These are phyloP conservation scores for Cotesia glomerata DNA, from an alignment of 1,140 invertebrate genomes.

Conservation along the genomic window DNA sequence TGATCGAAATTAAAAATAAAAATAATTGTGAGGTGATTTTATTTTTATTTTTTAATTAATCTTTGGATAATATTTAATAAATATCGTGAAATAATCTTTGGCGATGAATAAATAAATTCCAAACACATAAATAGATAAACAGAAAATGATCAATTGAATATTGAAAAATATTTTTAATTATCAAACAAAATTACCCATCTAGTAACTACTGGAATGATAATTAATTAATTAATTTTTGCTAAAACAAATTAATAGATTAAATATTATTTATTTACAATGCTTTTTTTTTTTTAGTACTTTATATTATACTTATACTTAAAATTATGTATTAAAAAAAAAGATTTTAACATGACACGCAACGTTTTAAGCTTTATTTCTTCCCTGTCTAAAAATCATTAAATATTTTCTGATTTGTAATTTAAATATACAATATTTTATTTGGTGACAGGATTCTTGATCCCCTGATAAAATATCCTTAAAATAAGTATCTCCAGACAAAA, in stretches of 20 bases:
- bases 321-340: too few species aligned
- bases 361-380: conserved; percentile 11
- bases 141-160: too few species aligned
- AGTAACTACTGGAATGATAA: too few species aligned
- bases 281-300: too few species aligned
- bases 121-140: not conserved
- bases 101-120: not conserved
- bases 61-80: not conserved
- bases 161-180: too few species aligned
- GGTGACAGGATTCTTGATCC: too few species aligned
- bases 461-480: too few species aligned
- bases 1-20: not conserved
- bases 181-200: too few species aligned
- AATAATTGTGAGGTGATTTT: not conserved
- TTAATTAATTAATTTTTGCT: not conserved
- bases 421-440: too few species aligned
- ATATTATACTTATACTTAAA: not conserved
- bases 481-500: too few species aligned
- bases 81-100: not conserved
- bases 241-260: not conserved
- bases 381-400: not conserved
- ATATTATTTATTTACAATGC: not conserved
- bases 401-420: too few species aligned
- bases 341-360: not conserved
- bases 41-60: not conserved